Percentiles rank a stretch among this genome's conserved stretches.
These are phyloP conservation scores for Meloidogyne floridensis DNA, from an alignment of 1,140 invertebrate genomes.

Conservation along the genomic window DNA sequence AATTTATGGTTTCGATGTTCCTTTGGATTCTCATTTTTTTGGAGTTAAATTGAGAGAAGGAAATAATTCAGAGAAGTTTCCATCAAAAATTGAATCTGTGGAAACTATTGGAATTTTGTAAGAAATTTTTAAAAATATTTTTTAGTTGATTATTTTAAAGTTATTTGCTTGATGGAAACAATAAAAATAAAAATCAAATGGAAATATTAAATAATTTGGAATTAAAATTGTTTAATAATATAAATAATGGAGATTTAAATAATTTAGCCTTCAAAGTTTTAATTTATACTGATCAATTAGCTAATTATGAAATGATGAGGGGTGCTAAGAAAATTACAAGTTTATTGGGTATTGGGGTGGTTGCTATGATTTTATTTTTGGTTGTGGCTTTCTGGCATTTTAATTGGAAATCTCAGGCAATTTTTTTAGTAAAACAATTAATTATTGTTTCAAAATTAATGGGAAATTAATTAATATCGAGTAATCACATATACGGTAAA, in stretches of 20 bases:
- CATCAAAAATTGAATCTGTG: not conserved
- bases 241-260: not conserved
- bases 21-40: conserved; percentile 40
- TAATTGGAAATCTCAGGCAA: conserved; percentile 31
- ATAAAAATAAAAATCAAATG: not conserved
- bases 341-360: conserved; percentile 39
- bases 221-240: not conserved
- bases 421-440: no score
- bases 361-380: conserved; percentile 48
- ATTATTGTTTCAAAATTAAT: no score
- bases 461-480: no score
- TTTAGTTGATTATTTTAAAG: not conserved
- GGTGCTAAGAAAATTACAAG: conserved; percentile 35
- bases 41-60: conserved; percentile 32
- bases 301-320: conserved; percentile 50
- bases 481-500: no score
- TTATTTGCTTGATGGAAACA: not conserved
- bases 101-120: not conserved
- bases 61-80: not conserved
- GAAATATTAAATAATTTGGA: not conserved
- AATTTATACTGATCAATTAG: conserved; percentile 29
- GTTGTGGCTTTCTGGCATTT: conserved; percentile 39
- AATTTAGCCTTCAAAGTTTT: not conserved
- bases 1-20: conserved; percentile 46
- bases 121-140: no score